Base-by-base conservation (phyloP, 2,888 invertebrate genomes). In the Dasypogon diadema region DNA sequence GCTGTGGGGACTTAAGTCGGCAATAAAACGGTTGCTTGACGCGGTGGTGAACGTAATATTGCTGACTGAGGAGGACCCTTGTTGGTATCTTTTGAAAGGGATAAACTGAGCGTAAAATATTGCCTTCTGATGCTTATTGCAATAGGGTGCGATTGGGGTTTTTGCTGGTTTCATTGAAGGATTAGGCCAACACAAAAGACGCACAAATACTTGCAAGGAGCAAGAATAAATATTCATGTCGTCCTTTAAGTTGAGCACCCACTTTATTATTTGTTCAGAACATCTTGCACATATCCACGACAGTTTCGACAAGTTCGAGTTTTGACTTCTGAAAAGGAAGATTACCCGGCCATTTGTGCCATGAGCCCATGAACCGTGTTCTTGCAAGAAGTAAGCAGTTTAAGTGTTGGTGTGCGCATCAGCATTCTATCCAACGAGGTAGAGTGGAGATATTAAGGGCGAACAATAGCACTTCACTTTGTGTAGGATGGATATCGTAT, bases 61-160 rank as follows among this genome's bases (percentile, higher is more conserved):
- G 72, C 72, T 72, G 30, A 55, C 54, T 34, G 56, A 73, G 55
- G n/a, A 73, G 37, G 56, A 55, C 55, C 72, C 74, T 56, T 60
- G 78, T 77, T 78, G 77, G 80, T 78, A 78, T 79, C 77, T 77
- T 77, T 78, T 77, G 76, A 81, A 80, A 80, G 79, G 81, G 79
- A 81, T 81, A 83, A 84, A 83, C 83, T 83, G 83, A 84, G 83
- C 83, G 82, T 83, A 81, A 84, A 84, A 83, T 84, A 83, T 84
- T 82, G 42, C 72, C 72, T 30, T 73, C 12, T 73, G 42, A 73
- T 56, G 72, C 18, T 70, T 54, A 54, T 54, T 72, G 72, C 55
- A 16, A 55, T 72, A 24, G 30, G 51, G 54, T 70, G 51, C 34
- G 54, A 70, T 70, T 70, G 51, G 30, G 34, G 54, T 72, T 72